Percentiles rank a stretch among this genome's conserved stretches.
phyloP scores from a whole-genome alignment of 1,140 invertebrate species.

The Colletes gigas region DNA sequence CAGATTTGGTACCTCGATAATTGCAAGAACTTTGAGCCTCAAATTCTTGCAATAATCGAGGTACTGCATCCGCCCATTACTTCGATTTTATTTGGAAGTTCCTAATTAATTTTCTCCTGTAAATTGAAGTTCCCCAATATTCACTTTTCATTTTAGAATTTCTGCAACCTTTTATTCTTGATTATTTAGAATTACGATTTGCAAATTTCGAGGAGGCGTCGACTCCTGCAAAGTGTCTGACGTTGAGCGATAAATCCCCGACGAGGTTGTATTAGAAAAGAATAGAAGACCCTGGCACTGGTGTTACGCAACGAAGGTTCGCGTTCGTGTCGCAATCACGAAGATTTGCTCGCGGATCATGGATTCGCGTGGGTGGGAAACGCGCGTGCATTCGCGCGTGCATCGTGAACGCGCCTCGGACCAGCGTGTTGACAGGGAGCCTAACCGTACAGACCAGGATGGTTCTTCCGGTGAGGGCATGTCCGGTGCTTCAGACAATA shows the following conservation, averaged over 20 bases:
- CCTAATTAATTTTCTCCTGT: too few relatives aligned
- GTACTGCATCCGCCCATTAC: too few relatives aligned
- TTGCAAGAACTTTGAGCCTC: too few relatives aligned
- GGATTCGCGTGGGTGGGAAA: constrained; percentile 33
- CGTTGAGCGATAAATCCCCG: neutral
- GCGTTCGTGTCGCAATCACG: neutral
- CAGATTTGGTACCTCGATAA: too few relatives aligned
- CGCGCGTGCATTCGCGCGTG: constrained; percentile 60
- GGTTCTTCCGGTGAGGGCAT: constrained; percentile 73
- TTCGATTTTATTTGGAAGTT: too few relatives aligned
- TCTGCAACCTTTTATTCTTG: too few relatives aligned
- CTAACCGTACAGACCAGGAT: constrained; percentile 56
- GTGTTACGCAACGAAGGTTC: neutral
- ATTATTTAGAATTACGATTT: too few relatives aligned
- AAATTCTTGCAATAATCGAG: too few relatives aligned
- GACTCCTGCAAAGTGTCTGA: too few relatives aligned
- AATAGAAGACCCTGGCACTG: neutral
- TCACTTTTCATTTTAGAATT: too few relatives aligned
- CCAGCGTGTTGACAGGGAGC: constrained; percentile 26
- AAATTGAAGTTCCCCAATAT: too few relatives aligned
- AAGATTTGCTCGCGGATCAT: neutral
- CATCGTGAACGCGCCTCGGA: constrained; percentile 60
- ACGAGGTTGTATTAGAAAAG: neutral
- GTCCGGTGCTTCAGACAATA: constrained; percentile 72
- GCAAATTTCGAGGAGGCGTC: too few relatives aligned